Conservation (phyloP, 2,797 vertebrate species). For the Sebastes nivosus region DNA sequence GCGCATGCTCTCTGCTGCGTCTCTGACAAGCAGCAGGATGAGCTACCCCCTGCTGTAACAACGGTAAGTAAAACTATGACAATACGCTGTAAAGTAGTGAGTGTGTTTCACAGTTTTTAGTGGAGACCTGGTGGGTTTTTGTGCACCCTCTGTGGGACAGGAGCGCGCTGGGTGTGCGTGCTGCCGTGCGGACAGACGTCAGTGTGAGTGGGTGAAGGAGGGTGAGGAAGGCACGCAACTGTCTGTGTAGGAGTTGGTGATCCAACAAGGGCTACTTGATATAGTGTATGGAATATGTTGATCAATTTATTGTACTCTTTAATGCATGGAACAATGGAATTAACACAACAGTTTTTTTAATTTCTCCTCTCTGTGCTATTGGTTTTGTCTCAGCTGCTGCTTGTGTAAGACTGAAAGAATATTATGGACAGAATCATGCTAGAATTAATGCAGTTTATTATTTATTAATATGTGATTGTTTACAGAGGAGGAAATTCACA, state of each 20-base stretch:
- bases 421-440: not conserved
- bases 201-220: slow-evolving; percentile 65
- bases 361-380: not conserved
- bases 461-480: not conserved
- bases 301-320: not conserved
- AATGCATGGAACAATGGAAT: not conserved
- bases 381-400: not conserved
- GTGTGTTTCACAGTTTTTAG: not conserved
- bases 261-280: slow-evolving; percentile 16
- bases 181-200: slow-evolving; percentile 71
- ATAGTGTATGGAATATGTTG: not conserved
- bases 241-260: slow-evolving; percentile 50
- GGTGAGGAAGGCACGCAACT: slow-evolving; percentile 66
- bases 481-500: not conserved
- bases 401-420: not conserved
- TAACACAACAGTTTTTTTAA: slow-evolving; percentile 1
- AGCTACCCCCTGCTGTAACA: slow-evolving; percentile 51
- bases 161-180: slow-evolving; percentile 68
- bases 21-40: slow-evolving; percentile 57
- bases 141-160: not conserved
- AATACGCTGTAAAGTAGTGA: not conserved
- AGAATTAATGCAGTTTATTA: not conserved
- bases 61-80: slow-evolving; percentile 64
- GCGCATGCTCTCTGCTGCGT: slow-evolving; percentile 72
- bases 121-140: not conserved